Percentiles rank a stretch among this genome's conserved stretches.
Conservation (phyloP, 2,113 vertebrate genomes). For the Proterorhinus semilunaris region DNA sequence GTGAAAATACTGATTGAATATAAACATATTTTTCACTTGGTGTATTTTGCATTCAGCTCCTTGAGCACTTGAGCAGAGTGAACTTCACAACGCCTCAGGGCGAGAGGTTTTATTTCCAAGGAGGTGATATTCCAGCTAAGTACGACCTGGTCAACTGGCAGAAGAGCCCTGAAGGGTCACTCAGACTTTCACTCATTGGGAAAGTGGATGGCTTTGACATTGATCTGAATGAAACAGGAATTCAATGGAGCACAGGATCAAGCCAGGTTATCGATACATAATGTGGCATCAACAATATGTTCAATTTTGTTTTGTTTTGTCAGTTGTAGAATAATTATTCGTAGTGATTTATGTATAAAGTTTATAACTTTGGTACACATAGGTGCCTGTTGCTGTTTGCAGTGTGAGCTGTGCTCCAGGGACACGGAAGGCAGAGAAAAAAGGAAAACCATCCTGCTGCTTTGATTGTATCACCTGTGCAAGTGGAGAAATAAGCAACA, state of each 20-base stretch:
- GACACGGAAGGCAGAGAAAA: constrained; percentile 67
- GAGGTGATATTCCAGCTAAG: constrained; percentile 60
- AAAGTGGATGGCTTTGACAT: no score
- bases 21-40: neutral
- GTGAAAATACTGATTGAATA: neutral
- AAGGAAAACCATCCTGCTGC: constrained; percentile 76
- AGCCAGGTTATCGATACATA: constrained; percentile 13
- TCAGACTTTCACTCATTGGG: no score
- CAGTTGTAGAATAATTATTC: neutral
- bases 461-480: constrained; percentile 79
- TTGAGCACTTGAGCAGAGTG: constrained; percentile 67
- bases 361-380: neutral
- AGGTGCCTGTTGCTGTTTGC: constrained; percentile 76
- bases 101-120: constrained; percentile 68
- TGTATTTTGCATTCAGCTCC: constrained; percentile 51
- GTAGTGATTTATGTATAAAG: neutral
- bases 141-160: constrained; percentile 73
- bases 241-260: constrained; percentile 59
- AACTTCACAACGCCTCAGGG: constrained; percentile 70
- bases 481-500: constrained; percentile 76
- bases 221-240: constrained; percentile 26
- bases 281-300: no score
- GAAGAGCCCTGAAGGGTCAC: no score
- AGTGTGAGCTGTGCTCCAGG: constrained; percentile 70
- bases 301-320: no score